Base-by-base conservation (phyloP, 2,797 vertebrate species). In the Gephyroberyx darwinii region DNA sequence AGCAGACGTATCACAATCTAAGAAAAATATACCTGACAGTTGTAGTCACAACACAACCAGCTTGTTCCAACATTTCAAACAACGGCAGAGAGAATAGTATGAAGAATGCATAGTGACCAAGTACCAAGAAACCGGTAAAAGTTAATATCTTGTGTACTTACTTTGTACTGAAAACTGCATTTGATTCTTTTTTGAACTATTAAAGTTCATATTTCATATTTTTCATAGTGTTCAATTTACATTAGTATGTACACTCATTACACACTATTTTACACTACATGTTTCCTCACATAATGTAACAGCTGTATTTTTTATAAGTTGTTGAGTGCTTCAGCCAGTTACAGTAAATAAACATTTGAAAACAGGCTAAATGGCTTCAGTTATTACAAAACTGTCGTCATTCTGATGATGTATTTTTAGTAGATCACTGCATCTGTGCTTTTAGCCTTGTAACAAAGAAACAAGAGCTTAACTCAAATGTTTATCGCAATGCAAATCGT, bases 281-380 rank as follows among this genome's bases (percentile, higher is more conserved):
- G 75, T 85, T 89, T 78, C 71, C 68, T 84, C 60, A 35, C 80
- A 82, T 86, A 82, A 87, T 66, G 72, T 70, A 67, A 82, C 74
- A 66, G 72, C 54, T 71, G 58, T 63, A 45, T 51, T 81, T 74
- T 75, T 77, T 72, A 75, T 65, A 43, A 14, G 41, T 14, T 43
- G 41, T 14, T 14, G 13, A 43, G 41, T 41, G 53, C 56, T 71
- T 82, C 45, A 63, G 67, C 67, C 30, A 8, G 58, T 31, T 69
- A 60, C 65, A 64, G 71, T 69, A 30, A 22, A n/a, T 51, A 51
- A 26, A 53, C 3, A 30, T 22, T 20, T 53, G 3, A 30, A 31
- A 55, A 33, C 17, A 16, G 31, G 58, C 67, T 78, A 52, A 52
- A 56, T 65, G 67, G 13, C 77, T 84, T 77, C 53, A 77, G 48